Base-by-base conservation (phyloP, 2,113 vertebrate genomes). In the Hemibagrus wyckioides region DNA sequence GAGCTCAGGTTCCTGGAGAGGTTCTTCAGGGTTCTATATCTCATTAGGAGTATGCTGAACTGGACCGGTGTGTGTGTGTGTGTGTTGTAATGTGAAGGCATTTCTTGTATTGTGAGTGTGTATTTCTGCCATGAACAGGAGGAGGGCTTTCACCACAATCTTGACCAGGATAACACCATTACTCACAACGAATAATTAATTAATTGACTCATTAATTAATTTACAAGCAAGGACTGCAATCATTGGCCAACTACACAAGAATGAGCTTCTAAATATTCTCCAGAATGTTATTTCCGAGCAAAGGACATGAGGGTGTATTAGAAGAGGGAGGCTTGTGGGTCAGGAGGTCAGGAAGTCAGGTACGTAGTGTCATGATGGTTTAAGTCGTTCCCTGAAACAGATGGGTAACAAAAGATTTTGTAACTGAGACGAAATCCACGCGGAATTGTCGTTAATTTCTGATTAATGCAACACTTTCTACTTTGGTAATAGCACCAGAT, bases 401-500 rank as follows among this genome's bases (percentile, higher is more conserved):
- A 36, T 56, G 52, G 17, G 44, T 56, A 56, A 59, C 21, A 80
- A 80, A 80, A 25, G 11, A 52, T 41, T 52, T 33, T 65, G n/a
- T 28, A 80, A 17, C n/a, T 14, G n/a, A 67, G 52, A 54, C 3
- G 15, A 84, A 73, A 56, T 84, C 33, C 69, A 76, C 44, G 19
- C 69, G 28, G 28, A 79, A 15, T 65, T 61, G 54, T 30, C 15
- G 11, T 61, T 85, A 19, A 69, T 41, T 86, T 79, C 30, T 67
- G 50, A 69, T 80, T 86, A 41, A 86, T 52, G 61, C 76, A 80
- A 79, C 85, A 54, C 65, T 44, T 71, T 65, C 30, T 73, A 82
- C 56, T 83, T 57, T 76, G 86, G 65, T 65, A 61, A 83, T 2
- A 50, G 79, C 33, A 77, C 69, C 80, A 87, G 86, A 83, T 83